A percentile compares a stretch with the other conserved stretches of the same genome.
phyloP scores from a whole-genome alignment of 2,113 vertebrate species.

The Corynorhinus townsendii region DNA sequence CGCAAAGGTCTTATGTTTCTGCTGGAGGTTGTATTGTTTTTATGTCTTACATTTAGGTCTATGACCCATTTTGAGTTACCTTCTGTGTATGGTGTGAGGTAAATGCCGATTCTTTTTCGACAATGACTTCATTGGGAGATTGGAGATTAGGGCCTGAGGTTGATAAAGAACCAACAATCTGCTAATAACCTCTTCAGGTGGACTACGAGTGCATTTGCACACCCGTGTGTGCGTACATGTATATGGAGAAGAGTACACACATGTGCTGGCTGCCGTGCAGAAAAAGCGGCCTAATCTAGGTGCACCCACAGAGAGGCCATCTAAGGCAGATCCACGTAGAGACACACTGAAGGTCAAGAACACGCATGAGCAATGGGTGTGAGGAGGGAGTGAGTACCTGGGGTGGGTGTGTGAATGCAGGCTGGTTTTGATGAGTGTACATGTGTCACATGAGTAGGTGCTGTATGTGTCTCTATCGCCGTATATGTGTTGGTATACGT shows the following conservation, averaged over 20 bases:
- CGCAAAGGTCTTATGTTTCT: neutral
- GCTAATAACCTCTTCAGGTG: neutral
- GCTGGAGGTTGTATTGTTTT: neutral
- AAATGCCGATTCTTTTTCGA: neutral
- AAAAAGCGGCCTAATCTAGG: neutral
- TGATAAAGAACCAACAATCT: too few relatives aligned
- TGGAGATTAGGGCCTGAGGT: too few relatives aligned
- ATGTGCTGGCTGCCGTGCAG: neutral
- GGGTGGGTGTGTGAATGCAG: accelerated
- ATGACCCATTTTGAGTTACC: neutral
- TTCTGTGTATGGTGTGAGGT: neutral
- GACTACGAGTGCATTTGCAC: neutral
- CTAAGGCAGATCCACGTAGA: neutral
- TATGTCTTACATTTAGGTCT: neutral
- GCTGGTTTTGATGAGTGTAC: neutral
- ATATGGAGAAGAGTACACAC: neutral
- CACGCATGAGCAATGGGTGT: accelerated
- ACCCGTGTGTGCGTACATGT: neutral
- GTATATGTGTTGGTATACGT: neutral
- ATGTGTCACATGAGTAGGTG: neutral
- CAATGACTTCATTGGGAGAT: too few relatives aligned
- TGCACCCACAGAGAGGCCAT: accelerated
- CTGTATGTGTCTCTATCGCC: too few relatives aligned
- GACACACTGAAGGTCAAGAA: neutral
- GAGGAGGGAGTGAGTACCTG: neutral